Evolutionary conservation across 2,888 invertebrate genomes (phyloP).

Genomic region (Mesochorus sp.): DNA sequence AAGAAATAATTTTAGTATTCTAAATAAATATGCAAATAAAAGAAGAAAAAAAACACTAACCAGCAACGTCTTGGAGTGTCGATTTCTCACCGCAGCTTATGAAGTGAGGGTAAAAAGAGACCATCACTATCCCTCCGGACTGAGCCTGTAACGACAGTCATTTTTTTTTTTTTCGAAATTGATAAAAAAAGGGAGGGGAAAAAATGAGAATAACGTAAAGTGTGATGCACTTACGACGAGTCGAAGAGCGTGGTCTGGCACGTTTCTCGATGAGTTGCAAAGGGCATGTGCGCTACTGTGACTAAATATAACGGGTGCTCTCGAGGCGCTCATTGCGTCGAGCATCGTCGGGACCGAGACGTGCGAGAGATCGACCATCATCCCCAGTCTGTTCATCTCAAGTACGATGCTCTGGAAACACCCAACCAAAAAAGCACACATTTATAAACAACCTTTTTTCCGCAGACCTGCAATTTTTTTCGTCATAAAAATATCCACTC

Average conservation of each 20-base stretch:
- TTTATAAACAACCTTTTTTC: background rate
- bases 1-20: background rate
- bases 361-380: conserved; percentile 85
- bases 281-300: conserved; percentile 85
- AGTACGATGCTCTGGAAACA: conserved; percentile 83
- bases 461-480: too few species aligned
- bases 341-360: conserved; percentile 84
- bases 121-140: conserved; percentile 87
- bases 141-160: conserved; percentile 82
- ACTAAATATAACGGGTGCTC: conserved; percentile 85
- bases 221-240: conserved; percentile 83
- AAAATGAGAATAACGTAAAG: background rate
- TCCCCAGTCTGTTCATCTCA: conserved; percentile 86
- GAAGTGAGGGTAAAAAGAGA: conserved; percentile 86
- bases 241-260: conserved; percentile 84
- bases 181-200: background rate
- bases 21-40: background rate
- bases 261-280: conserved; percentile 85
- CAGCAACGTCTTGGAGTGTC: conserved; percentile 85
- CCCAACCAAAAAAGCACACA: background rate
- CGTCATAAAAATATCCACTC: too few species aligned
- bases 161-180: background rate
- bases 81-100: conserved; percentile 85
- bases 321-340: conserved; percentile 82
- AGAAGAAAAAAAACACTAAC: conserved; percentile 79